Conservation (phyloP, 2,113 vertebrate species). For the Gymnorhina tibicen region DNA sequence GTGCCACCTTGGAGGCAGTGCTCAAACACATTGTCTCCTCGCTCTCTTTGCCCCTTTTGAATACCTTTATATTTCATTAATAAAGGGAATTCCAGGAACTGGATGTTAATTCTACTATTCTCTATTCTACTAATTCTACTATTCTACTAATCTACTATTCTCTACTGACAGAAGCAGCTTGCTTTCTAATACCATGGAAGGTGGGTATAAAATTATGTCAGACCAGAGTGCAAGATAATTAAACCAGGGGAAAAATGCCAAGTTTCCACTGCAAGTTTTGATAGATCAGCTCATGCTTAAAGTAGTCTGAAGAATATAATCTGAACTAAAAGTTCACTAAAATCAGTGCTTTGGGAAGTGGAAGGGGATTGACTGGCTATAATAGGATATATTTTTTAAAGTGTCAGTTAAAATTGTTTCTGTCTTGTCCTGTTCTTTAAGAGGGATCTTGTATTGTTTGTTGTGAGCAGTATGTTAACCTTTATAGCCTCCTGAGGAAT, state of each 20-base stretch:
- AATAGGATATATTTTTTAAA: not conserved
- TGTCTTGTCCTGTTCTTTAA: not conserved
- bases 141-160: not conserved
- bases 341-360: not conserved
- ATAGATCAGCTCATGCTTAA: not conserved
- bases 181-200: not conserved
- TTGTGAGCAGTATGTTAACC: not conserved
- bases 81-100: not conserved
- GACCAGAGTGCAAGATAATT: not conserved
- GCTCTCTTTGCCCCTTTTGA: not conserved
- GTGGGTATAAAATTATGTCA: not conserved
- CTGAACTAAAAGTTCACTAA: not conserved
- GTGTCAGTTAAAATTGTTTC: not conserved
- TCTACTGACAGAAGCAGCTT: not conserved
- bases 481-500: not conserved
- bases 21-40: not conserved
- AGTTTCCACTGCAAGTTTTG: not conserved
- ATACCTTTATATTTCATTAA: not conserved
- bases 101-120: not conserved
- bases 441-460: not conserved
- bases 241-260: not conserved
- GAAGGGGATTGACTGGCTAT: not conserved
- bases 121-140: no score
- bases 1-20: not conserved
- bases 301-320: not conserved